These are phyloP conservation scores for Smutsia gigantea DNA, from an alignment of 2,797 vertebrate genomes.

Conservation along the genomic window DNA sequence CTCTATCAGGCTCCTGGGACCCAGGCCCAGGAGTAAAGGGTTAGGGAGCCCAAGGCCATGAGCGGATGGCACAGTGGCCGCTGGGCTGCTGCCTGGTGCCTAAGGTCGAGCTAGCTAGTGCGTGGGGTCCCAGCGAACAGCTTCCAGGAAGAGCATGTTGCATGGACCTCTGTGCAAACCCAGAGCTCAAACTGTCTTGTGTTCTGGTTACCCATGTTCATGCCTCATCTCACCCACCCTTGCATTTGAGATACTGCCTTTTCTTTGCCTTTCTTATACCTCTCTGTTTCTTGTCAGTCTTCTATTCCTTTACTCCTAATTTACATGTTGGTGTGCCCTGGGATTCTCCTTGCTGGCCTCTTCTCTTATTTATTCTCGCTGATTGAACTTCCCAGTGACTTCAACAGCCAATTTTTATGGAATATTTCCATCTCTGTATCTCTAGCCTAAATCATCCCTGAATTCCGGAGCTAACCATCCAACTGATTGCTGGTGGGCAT, in stretches of 20 bases:
- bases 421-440: not conserved
- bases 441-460: not conserved
- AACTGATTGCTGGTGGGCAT: not conserved
- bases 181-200: not conserved
- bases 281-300: not conserved
- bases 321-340: not conserved
- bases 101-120: not conserved
- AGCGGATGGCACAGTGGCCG: not conserved
- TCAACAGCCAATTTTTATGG: not conserved
- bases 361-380: not conserved
- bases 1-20: not conserved
- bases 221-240: not conserved
- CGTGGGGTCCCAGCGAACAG: not conserved
- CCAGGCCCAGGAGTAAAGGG: not conserved
- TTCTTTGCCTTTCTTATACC: not conserved
- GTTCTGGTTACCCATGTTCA: not conserved
- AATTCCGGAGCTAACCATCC: not conserved
- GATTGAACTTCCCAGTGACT: not conserved
- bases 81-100: not conserved
- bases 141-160: not conserved
- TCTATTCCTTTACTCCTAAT: not conserved
- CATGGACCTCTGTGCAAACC: not conserved
- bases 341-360: not conserved
- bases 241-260: not conserved
- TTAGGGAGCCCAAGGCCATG: not conserved